A percentile compares a stretch with the other conserved stretches of the same genome.
Evolutionary conservation across 2,888 invertebrate species (phyloP).

Genomic region (Drosophila ochracea): DNA sequence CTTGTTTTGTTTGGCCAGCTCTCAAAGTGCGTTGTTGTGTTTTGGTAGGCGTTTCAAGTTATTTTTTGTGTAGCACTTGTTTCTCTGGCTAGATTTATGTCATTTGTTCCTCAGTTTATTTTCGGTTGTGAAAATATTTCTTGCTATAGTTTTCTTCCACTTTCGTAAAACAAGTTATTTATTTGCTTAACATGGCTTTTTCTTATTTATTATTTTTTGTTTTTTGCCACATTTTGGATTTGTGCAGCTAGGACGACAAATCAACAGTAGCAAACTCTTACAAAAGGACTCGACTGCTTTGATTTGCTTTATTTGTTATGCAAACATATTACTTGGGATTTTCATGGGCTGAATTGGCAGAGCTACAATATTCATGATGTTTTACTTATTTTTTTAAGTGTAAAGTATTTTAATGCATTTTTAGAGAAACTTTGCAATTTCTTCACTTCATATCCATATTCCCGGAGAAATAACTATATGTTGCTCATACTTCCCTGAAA

Average conservation of each 20-base stretch:
- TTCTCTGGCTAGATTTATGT: constrained; percentile 66
- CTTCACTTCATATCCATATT: background rate
- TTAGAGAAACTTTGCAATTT: background rate
- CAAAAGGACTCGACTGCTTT: constrained; percentile 4
- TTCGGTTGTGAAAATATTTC: constrained; percentile 27
- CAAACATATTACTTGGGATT: constrained; percentile 8
- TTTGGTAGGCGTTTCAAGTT: constrained; percentile 59
- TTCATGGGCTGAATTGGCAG: background rate
- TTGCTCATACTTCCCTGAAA: background rate
- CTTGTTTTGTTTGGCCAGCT: constrained; percentile 28
- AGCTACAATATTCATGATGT: background rate
- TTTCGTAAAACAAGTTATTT: constrained; percentile 56
- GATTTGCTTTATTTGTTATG: constrained; percentile 35
- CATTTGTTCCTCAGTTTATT: constrained; percentile 62
- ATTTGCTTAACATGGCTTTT: constrained; percentile 70
- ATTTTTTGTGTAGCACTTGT: constrained; percentile 62
- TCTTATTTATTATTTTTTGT: constrained; percentile 5
- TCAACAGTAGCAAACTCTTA: constrained; percentile 6
- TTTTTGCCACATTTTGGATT: constrained; percentile 19
- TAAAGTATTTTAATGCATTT: background rate
- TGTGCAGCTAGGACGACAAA: constrained; percentile 56
- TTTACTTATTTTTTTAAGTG: background rate
- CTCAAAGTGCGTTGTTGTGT: constrained; percentile 18
- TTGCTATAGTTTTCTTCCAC: constrained; percentile 22
- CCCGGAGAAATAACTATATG: background rate